Percentiles rank a stretch among this genome's conserved stretches.
These are phyloP conservation scores for Drosophila pachea DNA, from an alignment of 1,140 invertebrate genomes.

Conservation along the genomic window DNA sequence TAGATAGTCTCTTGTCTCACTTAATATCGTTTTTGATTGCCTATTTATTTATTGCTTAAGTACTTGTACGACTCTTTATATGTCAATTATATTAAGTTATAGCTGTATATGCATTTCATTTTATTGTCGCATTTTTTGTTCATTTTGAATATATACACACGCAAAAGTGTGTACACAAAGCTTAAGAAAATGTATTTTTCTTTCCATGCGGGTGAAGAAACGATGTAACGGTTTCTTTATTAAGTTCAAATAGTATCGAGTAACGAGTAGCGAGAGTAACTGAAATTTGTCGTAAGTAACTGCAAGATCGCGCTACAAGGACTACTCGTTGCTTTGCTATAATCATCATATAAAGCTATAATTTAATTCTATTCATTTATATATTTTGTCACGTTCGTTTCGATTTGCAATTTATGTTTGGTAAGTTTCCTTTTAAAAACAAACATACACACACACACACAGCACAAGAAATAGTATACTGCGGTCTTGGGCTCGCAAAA, in stretches of 20 bases:
- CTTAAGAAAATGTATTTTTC: slow-evolving; percentile 24
- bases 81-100: slow-evolving; percentile 22
- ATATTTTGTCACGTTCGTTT: too few relatives aligned
- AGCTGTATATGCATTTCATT: slow-evolving; percentile 34
- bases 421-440: slow-evolving; percentile 26
- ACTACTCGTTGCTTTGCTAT: too few relatives aligned
- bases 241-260: slow-evolving; percentile 2
- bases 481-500: neutral
- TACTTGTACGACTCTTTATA: slow-evolving; percentile 11
- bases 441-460: neutral
- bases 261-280: neutral
- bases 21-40: slow-evolving; percentile 15
- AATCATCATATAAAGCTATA: too few relatives aligned
- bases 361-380: too few relatives aligned
- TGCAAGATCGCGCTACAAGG: too few relatives aligned
- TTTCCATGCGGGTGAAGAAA: neutral
- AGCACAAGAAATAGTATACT: neutral
- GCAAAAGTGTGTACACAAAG: neutral
- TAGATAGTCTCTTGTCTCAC: slow-evolving; percentile 4
- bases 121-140: slow-evolving; percentile 11
- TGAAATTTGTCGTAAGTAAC: neutral
- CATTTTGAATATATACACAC: slow-evolving; percentile 16
- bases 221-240: too few relatives aligned
- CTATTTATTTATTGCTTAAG: slow-evolving; percentile 38
- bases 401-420: slow-evolving; percentile 11